A percentile compares a stretch with the other conserved stretches of the same genome.
These are phyloP conservation scores for Parnassius glacialis DNA, from an alignment of 2,888 invertebrate genomes.

Conservation along the genomic window DNA sequence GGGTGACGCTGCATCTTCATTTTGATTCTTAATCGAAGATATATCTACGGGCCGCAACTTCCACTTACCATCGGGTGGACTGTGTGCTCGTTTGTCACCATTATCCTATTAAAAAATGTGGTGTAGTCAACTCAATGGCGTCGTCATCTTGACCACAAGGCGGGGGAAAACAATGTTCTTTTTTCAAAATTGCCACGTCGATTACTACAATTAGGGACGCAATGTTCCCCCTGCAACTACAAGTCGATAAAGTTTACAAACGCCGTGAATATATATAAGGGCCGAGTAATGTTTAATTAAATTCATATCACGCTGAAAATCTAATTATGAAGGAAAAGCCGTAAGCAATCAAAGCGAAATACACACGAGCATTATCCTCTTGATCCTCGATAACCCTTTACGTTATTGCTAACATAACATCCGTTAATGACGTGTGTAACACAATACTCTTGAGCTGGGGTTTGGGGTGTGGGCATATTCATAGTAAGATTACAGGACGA, in stretches of 20 bases:
- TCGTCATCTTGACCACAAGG: too few relatives aligned
- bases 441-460: slow-evolving; percentile 35
- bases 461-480: slow-evolving; percentile 2
- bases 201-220: not conserved
- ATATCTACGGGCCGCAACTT: too few relatives aligned
- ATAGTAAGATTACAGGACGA: slow-evolving; percentile 6
- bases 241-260: not conserved
- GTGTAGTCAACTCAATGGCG: too few relatives aligned
- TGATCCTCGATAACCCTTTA: slow-evolving; percentile 34
- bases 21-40: too few relatives aligned
- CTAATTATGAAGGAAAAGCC: slow-evolving; percentile 6
- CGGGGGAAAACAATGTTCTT: too few relatives aligned
- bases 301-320: not conserved
- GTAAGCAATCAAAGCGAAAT: slow-evolving; percentile 17
- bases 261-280: not conserved
- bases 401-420: slow-evolving; percentile 29
- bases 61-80: too few relatives aligned
- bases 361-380: slow-evolving; percentile 18
- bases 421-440: slow-evolving; percentile 43
- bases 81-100: too few relatives aligned
- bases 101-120: too few relatives aligned
- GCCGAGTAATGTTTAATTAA: not conserved
- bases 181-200: too few relatives aligned
- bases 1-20: too few relatives aligned
- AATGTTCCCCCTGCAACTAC: not conserved